Evolutionary conservation across 2,888 invertebrate genomes (phyloP).

Genomic region (Phaedon cochleariae): DNA sequence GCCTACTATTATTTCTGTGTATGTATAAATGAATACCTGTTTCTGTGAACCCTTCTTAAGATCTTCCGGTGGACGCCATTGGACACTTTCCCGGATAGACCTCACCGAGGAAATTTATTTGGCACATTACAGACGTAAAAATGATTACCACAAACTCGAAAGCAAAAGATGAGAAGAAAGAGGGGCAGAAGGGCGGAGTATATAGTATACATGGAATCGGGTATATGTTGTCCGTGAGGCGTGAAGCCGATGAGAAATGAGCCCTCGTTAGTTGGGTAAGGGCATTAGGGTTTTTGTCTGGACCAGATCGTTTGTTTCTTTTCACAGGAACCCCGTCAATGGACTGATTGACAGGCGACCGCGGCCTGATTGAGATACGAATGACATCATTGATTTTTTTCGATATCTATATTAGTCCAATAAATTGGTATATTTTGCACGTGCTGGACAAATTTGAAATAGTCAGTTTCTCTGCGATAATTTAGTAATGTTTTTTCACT

Average conservation of each 20-base stretch:
- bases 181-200: not conserved
- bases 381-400: no score
- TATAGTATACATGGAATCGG: not conserved
- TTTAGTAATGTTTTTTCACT: no score
- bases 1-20: no score
- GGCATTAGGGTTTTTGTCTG: constrained; percentile 27
- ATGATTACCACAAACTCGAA: constrained; percentile 20
- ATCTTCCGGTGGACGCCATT: not conserved
- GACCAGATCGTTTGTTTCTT: constrained; percentile 13
- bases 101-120: constrained; percentile 34
- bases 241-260: constrained; percentile 33
- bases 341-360: not conserved
- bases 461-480: no score
- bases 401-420: no score
- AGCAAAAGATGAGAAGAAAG: not conserved
- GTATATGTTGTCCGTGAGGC: not conserved
- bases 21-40: no score
- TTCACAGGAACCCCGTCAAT: not conserved
- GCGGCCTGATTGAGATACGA: no score
- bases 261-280: constrained; percentile 28
- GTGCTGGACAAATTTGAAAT: no score
- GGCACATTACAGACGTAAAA: constrained; percentile 32
- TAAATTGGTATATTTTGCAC: no score
- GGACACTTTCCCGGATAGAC: not conserved
- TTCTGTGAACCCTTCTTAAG: not conserved